Base-by-base conservation (phyloP, 2,113 vertebrate genomes). In the Elachura formosa region DNA sequence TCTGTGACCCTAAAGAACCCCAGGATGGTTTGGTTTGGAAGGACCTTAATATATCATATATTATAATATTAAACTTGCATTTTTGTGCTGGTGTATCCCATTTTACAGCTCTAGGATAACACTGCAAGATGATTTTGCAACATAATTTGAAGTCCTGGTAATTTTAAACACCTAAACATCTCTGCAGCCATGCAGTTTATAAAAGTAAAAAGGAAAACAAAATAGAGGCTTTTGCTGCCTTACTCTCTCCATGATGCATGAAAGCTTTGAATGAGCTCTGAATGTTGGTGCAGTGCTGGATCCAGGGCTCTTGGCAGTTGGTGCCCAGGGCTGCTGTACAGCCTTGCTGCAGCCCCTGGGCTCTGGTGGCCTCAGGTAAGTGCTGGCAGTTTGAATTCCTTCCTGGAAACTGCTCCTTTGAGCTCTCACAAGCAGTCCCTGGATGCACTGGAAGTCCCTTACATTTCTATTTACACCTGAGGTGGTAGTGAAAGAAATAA, bases 201-300 rank as follows among this genome's bases (percentile, higher is more conserved):
- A 33, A 17, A 31, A 69, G 34, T 12, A 24, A 59, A 17, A 58
- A 11, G 6, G 22, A 55, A 55, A 54, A 33, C 26, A 19, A 24
- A 10, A 8, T 21, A 14, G 12, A 40, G 3, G 11, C 33, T 76
- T 79, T 63, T 86, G 19, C 20, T 63, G 24, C 52, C 16, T 83
- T 43, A 9, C 19, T 3, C 9, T 62, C 63, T 48, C 8, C 0
- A 0, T 54, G 26, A 0, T 54, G 26, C 1, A 2, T 19, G 48
- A 14, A 58, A 67, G 15, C 18, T 20, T 10, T 66, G 55, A 75
- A 40, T 17, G 33, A 33, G 10, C 58, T 67, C 18, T 46, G 33
- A 29, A 4, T 22, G 5, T 2, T 18, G 58, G 19, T 51, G 41
- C 25, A 41, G 61, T 2, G 7, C 51, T 52, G 83, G 13, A 5